Conservation (phyloP, 2,888 invertebrate species). For the Kuschelorhynchus macadamiae region DNA sequence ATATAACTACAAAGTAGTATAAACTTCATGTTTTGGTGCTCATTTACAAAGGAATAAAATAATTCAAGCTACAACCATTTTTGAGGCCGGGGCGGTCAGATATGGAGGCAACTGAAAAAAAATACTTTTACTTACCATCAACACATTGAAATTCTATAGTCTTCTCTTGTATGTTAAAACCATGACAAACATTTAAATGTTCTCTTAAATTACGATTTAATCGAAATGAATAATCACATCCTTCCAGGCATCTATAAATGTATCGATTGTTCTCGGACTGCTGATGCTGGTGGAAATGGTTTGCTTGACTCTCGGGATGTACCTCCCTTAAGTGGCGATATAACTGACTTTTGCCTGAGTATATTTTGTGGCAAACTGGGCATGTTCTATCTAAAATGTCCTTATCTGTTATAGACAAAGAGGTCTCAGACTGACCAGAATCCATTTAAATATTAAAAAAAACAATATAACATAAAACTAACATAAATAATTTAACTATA, state of each 20-base stretch:
- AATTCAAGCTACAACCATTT: no score
- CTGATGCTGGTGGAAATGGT: not conserved
- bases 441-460: no score
- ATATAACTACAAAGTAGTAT: no score
- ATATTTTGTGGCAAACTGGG: constrained; percentile 3
- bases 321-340: constrained; percentile 13
- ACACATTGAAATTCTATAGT: not conserved
- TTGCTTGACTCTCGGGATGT: not conserved
- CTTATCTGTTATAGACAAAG: not conserved
- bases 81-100: no score
- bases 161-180: not conserved
- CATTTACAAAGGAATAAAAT: no score
- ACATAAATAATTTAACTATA: no score
- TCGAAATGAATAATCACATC: constrained; percentile 14
- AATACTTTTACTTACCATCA: constrained; percentile 10
- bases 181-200: constrained; percentile 14
- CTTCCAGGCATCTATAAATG: constrained; percentile 14
- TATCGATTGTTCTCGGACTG: not conserved
- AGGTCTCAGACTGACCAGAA: no score
- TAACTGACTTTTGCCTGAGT: constrained; percentile 12
- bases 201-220: constrained; percentile 18
- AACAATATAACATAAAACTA: no score
- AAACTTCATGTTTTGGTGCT: no score
- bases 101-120: no score
- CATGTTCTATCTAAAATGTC: not conserved